Percentiles rank a stretch among this genome's conserved stretches.
These are phyloP conservation scores for Atta texana DNA, from an alignment of 1,140 invertebrate species.

Conservation along the genomic window DNA sequence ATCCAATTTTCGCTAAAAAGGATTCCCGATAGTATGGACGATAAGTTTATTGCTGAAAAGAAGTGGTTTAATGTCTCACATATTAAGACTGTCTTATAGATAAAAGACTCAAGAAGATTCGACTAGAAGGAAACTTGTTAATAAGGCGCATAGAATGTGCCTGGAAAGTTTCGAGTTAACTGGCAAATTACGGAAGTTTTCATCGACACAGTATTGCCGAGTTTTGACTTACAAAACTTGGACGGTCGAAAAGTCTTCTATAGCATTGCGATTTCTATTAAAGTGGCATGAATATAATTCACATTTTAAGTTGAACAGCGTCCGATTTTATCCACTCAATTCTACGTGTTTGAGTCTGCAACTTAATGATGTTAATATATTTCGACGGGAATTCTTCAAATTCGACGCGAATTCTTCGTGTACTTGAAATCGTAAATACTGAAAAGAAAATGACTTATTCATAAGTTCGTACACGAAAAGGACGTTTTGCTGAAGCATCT, in stretches of 20 bases:
- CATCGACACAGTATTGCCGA: background rate
- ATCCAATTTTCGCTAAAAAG: background rate
- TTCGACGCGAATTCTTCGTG: background rate
- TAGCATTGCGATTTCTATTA: slow-evolving; percentile 9
- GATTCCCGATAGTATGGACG: background rate
- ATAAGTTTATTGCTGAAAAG: background rate
- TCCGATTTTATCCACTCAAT: background rate
- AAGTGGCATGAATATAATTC: background rate
- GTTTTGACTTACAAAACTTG: slow-evolving; percentile 14
- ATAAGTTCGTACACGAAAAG: background rate
- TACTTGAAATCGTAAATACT: background rate
- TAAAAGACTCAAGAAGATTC: slow-evolving; percentile 10
- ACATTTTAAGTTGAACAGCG: background rate
- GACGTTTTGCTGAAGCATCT: too few species aligned
- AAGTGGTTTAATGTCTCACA: background rate
- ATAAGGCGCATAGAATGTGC: slow-evolving; percentile 14
- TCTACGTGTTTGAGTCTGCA: background rate
- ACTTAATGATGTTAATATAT: slow-evolving; percentile 1
- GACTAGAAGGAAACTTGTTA: slow-evolving; percentile 10
- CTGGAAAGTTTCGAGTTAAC: slow-evolving; percentile 21
- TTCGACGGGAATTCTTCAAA: background rate
- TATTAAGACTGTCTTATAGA: background rate
- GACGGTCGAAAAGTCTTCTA: background rate
- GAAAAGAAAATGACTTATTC: background rate
- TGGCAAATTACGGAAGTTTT: slow-evolving; percentile 34